Conservation (phyloP, 2,797 vertebrate species). For the Pogonophryne albipinna region DNA sequence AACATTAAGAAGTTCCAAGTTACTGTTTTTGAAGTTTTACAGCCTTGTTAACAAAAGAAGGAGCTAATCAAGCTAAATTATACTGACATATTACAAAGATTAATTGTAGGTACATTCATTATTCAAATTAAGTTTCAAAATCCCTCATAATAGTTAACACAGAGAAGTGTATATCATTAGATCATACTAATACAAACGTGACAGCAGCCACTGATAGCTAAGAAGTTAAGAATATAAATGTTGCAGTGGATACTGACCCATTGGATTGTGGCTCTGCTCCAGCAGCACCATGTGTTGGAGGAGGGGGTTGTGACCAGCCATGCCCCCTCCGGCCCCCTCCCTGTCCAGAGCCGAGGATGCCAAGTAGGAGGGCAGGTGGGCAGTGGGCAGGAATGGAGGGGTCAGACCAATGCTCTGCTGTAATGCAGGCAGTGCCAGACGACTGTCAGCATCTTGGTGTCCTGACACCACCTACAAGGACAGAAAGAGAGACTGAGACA, state of each 20-base stretch:
- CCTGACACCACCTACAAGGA: slow-evolving; percentile 85
- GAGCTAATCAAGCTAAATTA: neutral
- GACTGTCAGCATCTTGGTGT: slow-evolving; percentile 90
- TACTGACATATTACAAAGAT: neutral
- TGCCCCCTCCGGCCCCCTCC: slow-evolving; percentile 81
- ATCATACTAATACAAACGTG: neutral
- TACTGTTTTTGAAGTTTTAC: neutral
- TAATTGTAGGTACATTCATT: neutral
- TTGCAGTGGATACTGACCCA: slow-evolving; percentile 85
- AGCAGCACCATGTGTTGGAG: slow-evolving; percentile 96
- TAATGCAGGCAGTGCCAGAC: slow-evolving; percentile 88
- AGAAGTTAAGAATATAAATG: slow-evolving; percentile 25
- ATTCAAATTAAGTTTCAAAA: neutral
- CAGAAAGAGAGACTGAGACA: slow-evolving; percentile 8
- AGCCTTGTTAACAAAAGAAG: neutral
- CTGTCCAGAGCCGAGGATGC: slow-evolving; percentile 89
- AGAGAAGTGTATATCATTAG: neutral
- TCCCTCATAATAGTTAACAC: neutral
- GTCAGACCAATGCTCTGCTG: slow-evolving; percentile 91
- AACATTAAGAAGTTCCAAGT: neutral
- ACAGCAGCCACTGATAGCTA: slow-evolving; percentile 1
- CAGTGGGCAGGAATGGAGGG: slow-evolving; percentile 88
- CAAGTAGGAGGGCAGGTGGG: slow-evolving; percentile 94
- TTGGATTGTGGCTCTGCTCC: slow-evolving; percentile 91
- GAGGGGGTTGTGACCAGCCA: slow-evolving; percentile 89